phyloP scores from a whole-genome alignment of 2,888 invertebrate genomes.

The Eristalinus sepulchralis region DNA sequence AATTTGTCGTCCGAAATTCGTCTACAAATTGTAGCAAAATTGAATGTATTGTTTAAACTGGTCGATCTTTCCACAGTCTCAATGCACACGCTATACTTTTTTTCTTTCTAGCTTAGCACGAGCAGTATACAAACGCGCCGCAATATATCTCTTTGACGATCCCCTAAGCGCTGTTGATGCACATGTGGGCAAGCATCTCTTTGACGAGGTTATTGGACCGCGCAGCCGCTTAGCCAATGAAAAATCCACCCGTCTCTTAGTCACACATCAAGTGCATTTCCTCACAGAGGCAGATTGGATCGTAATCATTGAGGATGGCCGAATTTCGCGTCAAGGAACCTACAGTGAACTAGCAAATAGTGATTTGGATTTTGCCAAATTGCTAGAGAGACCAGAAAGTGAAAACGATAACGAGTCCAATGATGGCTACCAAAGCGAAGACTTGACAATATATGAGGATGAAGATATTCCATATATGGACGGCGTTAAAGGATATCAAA shows the following conservation, averaged over 20 bases:
- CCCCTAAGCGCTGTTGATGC: slow-evolving; percentile 91
- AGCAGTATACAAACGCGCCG: slow-evolving; percentile 87
- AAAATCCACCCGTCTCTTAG: slow-evolving; percentile 84
- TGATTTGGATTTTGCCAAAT: slow-evolving; percentile 82
- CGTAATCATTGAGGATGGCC: slow-evolving; percentile 84
- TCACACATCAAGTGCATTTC: slow-evolving; percentile 91
- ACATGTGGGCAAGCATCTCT: slow-evolving; percentile 88
- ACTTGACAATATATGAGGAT: slow-evolving; percentile 75
- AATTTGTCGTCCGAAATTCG: too few relatives aligned
- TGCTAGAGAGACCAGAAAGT: slow-evolving; percentile 79
- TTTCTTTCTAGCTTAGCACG: slow-evolving; percentile 83
- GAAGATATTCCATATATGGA: slow-evolving; percentile 81
- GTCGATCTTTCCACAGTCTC: too few relatives aligned
- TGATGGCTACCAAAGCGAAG: slow-evolving; percentile 61
- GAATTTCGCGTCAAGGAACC: slow-evolving; percentile 80
- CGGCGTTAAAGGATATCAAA: slow-evolving; percentile 78
- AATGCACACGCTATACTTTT: too few relatives aligned
- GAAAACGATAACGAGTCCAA: slow-evolving; percentile 57
- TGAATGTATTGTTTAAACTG: too few relatives aligned
- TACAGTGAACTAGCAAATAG: slow-evolving; percentile 82
- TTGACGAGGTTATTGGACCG: slow-evolving; percentile 86
- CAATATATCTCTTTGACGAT: slow-evolving; percentile 90
- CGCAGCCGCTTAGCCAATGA: slow-evolving; percentile 83
- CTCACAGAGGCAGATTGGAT: slow-evolving; percentile 84
- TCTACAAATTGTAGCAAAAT: too few relatives aligned